Evolutionary conservation across 2,888 invertebrate genomes (phyloP).

Genomic region (Xylophagus ater): DNA sequence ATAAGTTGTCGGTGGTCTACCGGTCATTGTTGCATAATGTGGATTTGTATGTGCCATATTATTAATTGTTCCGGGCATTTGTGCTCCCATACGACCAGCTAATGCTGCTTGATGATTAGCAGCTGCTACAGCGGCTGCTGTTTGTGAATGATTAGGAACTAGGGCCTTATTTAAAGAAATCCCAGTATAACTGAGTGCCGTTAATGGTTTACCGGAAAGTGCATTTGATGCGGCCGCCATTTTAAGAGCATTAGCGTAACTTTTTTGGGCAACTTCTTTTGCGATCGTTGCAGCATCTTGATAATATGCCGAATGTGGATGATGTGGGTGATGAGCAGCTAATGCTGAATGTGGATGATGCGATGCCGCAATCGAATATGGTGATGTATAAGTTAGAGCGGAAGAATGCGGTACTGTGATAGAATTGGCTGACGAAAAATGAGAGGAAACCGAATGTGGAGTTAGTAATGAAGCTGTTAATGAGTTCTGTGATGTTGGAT

Average conservation of each 20-base stretch:
- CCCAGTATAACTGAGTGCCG: conserved; percentile 57
- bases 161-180: conserved; percentile 52
- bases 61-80: conserved; percentile 1
- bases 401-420: conserved; percentile 20
- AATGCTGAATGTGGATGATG: conserved; percentile 20
- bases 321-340: conserved; percentile 17
- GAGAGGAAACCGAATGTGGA: conserved; percentile 8
- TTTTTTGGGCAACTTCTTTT: conserved; percentile 74
- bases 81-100: conserved; percentile 11
- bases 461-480: conserved; percentile 11
- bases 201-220: conserved; percentile 42
- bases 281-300: conserved; percentile 57
- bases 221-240: conserved; percentile 41
- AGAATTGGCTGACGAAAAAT: conserved; percentile 12
- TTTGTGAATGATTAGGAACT: conserved; percentile 16
- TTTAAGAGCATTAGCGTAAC: conserved; percentile 65
- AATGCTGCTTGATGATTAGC: conserved; percentile 19
- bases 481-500: conserved; percentile 13
- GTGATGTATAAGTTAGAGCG: conserved; percentile 14
- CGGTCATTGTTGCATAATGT: conserved; percentile 6
- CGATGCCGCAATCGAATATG: conserved; percentile 9
- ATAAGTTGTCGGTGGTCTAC: conserved; percentile 12
- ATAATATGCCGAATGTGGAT: conserved; percentile 27
- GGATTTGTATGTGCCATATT: conserved; percentile 9
- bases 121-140: conserved; percentile 22